Base-by-base conservation (phyloP, 1,140 invertebrate genomes). In the Charaxes varanes region DNA sequence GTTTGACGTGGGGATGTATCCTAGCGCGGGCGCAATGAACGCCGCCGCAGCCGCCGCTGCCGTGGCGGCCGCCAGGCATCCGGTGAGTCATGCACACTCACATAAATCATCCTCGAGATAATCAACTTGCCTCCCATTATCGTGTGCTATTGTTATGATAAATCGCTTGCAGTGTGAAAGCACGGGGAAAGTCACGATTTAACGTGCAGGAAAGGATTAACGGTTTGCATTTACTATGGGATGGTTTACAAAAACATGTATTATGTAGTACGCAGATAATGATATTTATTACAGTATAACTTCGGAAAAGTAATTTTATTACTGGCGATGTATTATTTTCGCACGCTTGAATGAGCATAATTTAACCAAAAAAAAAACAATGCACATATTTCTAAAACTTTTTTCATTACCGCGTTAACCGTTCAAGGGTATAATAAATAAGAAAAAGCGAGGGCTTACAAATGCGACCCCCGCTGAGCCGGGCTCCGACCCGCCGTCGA, bases 1-100 rank as follows among this genome's bases (percentile, higher is more conserved):
- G 77, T 71, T 68, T 82, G 73, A 80, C 78, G 67, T 57, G 65
- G 61, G 68, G 62, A 85, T 85, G 83, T 85, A 84, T 77, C 79
- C 83, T 43, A 84, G 77, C 64, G 81, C 83, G 67, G 83, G 83
- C 69, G 81, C 83, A 43, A 84, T 84, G 81, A 85, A 84, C 65
- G 81, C 80, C 62, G 83, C 83, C 58, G 83, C 83, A 53, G 83
- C 83, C 58, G 83, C 83, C 48, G 83, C 81, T 62, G 83, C 83
- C 54, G 83, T 83, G 63, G 83, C 81, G 66, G 83, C 83, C 60
- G 83, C 83, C 19, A 85, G 83, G 70, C 83, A 85, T 73, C 83
- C 81, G 78, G 83, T 85, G 57, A 83, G 74, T 33, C 24, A 49
- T 51, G 46, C 26, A 31, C 26, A 41, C 22, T 49, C 22, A 46